Base-by-base conservation (phyloP, 2,888 invertebrate genomes). In the Troides oblongomaculatus region DNA sequence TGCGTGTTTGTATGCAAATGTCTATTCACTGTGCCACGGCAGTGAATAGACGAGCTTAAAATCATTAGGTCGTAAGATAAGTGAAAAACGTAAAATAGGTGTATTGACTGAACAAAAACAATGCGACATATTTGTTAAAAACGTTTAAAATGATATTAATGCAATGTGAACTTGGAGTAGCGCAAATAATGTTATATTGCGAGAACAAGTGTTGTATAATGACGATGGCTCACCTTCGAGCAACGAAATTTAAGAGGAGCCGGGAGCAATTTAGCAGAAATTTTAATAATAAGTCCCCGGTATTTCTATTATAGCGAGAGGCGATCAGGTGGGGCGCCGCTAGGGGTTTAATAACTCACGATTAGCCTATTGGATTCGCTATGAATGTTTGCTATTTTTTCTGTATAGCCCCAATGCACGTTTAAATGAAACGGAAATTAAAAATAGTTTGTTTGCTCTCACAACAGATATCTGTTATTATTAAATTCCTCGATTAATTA, bases 231-330 rank as follows among this genome's bases (percentile, higher is more conserved):
- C 85, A 84, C 81, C 85, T 83, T 80, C 81, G 78, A 82, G 81
- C 84, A 78, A 83, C 87, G 84, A 90, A 89, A 86, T 84, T 84
- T 84, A 83, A 89, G 90, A 90, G 90, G 86, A 76, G 88, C 82
- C 86, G 88, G 87, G 90, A 90, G 82, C 90, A 90, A 91, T 92
- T 90, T 90, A 90, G 88, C 90, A 93, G 93, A 92, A 93, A 93
- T 93, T 93, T 93, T 93, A 93, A 93, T 93, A 93, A 93, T 93
- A 93, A 93, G 92, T 89, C 90, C 86, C 84, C 80, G 93, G 93
- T 86, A 93, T 93, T 93, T 91, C 92, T 92, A 92, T 93, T 92
- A 93, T 90, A 88, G 88, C 89, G 85, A 85, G 86, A 84, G 88
- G 86, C 90, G 87, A 92, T 92, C 92, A 92, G 92, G 91, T 92